These are phyloP conservation scores for Spodoptera picta DNA, from an alignment of 2,888 invertebrate species.

Conservation along the genomic window DNA sequence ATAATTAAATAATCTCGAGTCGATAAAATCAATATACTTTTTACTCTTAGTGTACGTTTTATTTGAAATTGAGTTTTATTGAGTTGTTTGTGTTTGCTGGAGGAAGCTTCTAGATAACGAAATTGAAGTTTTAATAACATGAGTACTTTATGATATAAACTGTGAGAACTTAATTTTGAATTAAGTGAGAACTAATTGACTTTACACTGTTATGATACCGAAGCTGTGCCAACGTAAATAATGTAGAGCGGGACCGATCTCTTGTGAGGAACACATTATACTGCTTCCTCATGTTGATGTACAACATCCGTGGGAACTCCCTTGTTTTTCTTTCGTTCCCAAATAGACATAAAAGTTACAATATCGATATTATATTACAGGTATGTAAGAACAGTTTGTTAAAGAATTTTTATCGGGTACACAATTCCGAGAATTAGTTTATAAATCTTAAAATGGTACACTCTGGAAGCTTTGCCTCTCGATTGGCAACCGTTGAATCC, in stretches of 20 bases:
- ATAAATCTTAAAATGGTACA: constrained; percentile 20
- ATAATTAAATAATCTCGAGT: constrained; percentile 65
- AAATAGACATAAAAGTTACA: constrained; percentile 32
- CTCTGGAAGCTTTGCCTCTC: constrained; percentile 28
- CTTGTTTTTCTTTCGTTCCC: constrained; percentile 34
- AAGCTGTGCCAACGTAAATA: constrained; percentile 17
- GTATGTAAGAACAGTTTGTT: constrained; percentile 1
- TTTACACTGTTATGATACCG: constrained; percentile 20
- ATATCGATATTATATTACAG: constrained; percentile 20
- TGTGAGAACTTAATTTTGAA: constrained; percentile 4
- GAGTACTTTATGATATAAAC: background rate
- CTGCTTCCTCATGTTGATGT: constrained; percentile 33
- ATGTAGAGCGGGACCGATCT: constrained; percentile 15
- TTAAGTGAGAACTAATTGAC: constrained; percentile 16
- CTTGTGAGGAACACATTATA: constrained; percentile 35
- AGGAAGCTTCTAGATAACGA: constrained; percentile 16
- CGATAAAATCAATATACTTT: constrained; percentile 54
- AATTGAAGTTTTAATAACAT: constrained; percentile 15
- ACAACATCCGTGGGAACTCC: constrained; percentile 31
- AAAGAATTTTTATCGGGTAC: constrained; percentile 17
- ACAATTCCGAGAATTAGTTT: constrained; percentile 12
- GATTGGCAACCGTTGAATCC: constrained; percentile 35
- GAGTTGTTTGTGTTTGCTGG: constrained; percentile 36
- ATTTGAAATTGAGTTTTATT: constrained; percentile 42
- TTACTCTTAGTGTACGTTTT: constrained; percentile 43